Evolutionary conservation across 2,113 vertebrate genomes (phyloP).

Genomic region (Illadopsis cleaveri): DNA sequence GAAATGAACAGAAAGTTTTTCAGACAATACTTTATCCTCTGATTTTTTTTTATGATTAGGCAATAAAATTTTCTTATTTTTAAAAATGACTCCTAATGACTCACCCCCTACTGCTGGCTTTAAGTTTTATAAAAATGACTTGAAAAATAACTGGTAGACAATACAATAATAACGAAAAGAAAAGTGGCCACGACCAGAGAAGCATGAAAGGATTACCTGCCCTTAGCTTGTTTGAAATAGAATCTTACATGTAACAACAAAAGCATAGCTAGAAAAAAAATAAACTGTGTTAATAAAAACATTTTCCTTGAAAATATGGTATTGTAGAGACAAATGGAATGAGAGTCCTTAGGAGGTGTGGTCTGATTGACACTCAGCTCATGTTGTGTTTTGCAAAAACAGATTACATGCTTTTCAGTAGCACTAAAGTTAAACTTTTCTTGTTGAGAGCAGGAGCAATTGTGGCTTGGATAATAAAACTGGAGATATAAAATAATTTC

Average conservation of each 20-base stretch:
- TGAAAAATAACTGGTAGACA: background rate
- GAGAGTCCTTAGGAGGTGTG: background rate
- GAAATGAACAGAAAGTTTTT: background rate
- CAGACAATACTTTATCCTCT: background rate
- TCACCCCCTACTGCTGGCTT: background rate
- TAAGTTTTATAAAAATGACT: background rate
- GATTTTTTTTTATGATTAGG: background rate
- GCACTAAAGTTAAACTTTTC: slow-evolving; percentile 26
- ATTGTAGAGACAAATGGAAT: background rate
- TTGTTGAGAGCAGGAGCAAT: background rate
- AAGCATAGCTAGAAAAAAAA: background rate
- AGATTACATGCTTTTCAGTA: background rate
- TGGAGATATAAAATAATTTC: background rate
- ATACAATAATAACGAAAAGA: background rate
- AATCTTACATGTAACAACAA: background rate
- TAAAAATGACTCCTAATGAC: background rate
- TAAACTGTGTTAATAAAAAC: background rate
- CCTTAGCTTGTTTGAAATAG: background rate
- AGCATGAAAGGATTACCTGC: background rate
- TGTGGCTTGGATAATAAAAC: background rate
- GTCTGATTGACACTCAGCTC: background rate
- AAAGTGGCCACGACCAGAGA: background rate
- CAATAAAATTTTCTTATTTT: background rate
- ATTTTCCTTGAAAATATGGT: background rate
- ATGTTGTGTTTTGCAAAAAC: background rate